Percentiles rank a stretch among this genome's conserved stretches.
These are phyloP conservation scores for Bombus ignitus DNA, from an alignment of 1,140 invertebrate genomes.

Conservation along the genomic window DNA sequence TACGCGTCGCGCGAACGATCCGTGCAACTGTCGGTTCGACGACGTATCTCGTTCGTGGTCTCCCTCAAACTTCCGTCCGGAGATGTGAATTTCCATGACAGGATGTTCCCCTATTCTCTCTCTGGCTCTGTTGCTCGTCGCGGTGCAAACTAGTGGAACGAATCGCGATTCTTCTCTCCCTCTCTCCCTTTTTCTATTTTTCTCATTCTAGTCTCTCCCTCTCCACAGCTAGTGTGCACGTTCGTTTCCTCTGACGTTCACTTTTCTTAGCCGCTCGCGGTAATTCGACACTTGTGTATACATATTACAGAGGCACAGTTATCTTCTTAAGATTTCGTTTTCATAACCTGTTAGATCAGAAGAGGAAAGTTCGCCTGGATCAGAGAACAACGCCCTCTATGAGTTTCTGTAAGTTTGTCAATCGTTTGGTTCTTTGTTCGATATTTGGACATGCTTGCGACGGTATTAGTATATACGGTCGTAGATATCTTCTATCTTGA, in stretches of 20 bases:
- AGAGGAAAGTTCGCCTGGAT: constrained; percentile 18
- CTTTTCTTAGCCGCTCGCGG: constrained; percentile 13
- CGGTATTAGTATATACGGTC: too few relatives aligned
- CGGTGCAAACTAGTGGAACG: constrained; percentile 39
- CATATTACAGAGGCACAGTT: constrained; percentile 16
- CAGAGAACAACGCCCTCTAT: not conserved
- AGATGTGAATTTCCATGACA: constrained; percentile 57
- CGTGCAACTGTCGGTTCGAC: constrained; percentile 1
- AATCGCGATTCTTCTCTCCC: constrained; percentile 6
- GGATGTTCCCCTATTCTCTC: constrained; percentile 48
- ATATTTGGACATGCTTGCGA: too few relatives aligned
- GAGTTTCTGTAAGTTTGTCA: not conserved
- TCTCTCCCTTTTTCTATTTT: not conserved
- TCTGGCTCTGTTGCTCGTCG: not conserved
- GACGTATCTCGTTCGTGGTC: constrained; percentile 32
- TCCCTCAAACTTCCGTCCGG: constrained; percentile 54
- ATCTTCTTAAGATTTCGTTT: constrained; percentile 12
- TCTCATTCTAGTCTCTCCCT: not conserved
- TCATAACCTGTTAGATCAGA: constrained; percentile 26
- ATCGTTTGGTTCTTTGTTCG: not conserved
- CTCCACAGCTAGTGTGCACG: too few relatives aligned
- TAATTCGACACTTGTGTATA: constrained; percentile 34
- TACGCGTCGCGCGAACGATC: not conserved
- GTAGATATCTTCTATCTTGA: too few relatives aligned
- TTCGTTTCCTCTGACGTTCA: constrained; percentile 24